Base-by-base conservation (phyloP, 2,113 vertebrate genomes). In the Nothoprocta pentlandii region DNA sequence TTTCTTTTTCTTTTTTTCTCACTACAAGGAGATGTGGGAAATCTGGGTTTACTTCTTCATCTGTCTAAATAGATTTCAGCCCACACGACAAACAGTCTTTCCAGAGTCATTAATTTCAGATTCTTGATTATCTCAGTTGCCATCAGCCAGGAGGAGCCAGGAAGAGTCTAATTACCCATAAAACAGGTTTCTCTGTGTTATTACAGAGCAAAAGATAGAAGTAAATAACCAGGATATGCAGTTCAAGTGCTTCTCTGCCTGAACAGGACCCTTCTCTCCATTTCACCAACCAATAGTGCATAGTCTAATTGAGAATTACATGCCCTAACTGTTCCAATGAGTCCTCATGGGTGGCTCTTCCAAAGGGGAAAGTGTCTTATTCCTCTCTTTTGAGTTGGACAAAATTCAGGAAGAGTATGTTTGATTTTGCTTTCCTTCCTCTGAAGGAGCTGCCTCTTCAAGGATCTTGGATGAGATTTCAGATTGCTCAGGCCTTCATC, bases 81-180 rank as follows among this genome's bases (percentile, higher is more conserved):
- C 15, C 51, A 63, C n/a, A 70, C 32, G 64, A 88, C 83, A 90
- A 90, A 47, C 68, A 78, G 46, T 75, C 64, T 87, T 90, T 94
- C 76, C 83, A 41, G 82, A 91, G 71, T 68, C 54, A 80, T 90
- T 92, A 78, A 87, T 94, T 91, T 95, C 61, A 89, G 76, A 71
- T 63, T 80, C 68, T 91, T 87, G 63, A 85, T 92, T 93, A 94
- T 90, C 79, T 64, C 56, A 10, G 51, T 88, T 89, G 79, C 85
- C 64, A 78, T 71, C 71, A 87, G 64, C 61, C 34, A 86, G 91
- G 15, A 69, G 69, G 64, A 94, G 70, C 70, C 92, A 89, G 83
- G 67, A 94, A 80, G 30, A 69, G 11, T 23, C 42, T 69, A 89
- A 96, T 89, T 90, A 90, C 28, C 67, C 80, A 76, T 67, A 73